Evolutionary conservation across 2,797 vertebrate species (phyloP).

Genomic region (Squalus acanthias): DNA sequence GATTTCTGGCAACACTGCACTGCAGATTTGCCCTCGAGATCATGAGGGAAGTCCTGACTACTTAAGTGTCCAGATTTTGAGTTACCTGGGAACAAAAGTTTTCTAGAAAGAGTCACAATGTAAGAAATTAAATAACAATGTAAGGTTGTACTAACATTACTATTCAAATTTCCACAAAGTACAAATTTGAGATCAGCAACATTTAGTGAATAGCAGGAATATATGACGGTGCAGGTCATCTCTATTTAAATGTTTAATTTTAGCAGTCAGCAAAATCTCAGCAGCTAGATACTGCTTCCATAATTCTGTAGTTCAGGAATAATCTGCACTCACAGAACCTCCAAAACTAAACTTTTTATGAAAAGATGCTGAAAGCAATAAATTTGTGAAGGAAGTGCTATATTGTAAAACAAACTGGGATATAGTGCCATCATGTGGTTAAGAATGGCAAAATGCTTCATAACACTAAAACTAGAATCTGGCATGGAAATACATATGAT

Average conservation of each 20-base stretch:
- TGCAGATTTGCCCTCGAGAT: not conserved
- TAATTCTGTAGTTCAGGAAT: not conserved
- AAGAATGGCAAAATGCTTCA: not conserved
- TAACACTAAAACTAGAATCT: not conserved
- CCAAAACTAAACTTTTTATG: not conserved
- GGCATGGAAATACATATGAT: not conserved
- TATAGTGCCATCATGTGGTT: not conserved
- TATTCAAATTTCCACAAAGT: not conserved
- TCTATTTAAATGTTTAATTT: not conserved
- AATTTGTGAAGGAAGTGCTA: not conserved
- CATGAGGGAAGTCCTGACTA: not conserved
- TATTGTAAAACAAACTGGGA: not conserved
- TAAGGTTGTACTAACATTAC: not conserved
- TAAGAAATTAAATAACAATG: not conserved
- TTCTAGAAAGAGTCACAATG: not conserved
- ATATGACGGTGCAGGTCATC: not conserved
- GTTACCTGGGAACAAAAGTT: not conserved
- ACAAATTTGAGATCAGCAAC: not conserved
- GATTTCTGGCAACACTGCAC: not conserved
- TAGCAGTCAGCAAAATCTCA: not conserved
- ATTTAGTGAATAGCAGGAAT: not conserved
- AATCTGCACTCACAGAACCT: not conserved
- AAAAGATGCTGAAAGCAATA: not conserved
- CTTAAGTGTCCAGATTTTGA: not conserved
- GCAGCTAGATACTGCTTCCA: not conserved